phyloP scores from a whole-genome alignment of 2,888 invertebrate genomes.

The Luffia ferchaultella region DNA sequence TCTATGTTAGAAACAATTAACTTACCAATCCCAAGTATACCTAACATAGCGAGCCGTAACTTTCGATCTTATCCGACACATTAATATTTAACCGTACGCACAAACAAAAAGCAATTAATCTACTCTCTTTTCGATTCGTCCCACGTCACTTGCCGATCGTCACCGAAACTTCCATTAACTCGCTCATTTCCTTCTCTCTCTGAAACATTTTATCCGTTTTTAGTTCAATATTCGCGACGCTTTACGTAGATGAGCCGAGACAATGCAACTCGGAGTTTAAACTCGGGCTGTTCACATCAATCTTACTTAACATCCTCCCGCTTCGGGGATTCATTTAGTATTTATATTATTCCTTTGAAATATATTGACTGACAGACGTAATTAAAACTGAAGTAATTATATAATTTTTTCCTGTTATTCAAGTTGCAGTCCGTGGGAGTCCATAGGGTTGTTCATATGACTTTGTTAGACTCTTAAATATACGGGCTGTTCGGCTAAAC shows the following conservation, averaged over 20 bases:
- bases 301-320: background rate
- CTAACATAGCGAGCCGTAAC: no score
- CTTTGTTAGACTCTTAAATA: no score
- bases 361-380: background rate
- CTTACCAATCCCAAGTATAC: no score
- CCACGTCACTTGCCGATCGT: background rate
- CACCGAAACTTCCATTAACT: background rate
- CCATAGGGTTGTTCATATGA: no score
- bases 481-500: no score
- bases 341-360: background rate
- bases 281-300: background rate
- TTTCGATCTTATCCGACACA: no score
- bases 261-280: background rate
- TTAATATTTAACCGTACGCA: no score
- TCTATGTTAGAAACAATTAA: no score
- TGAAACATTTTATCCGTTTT: background rate
- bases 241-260: background rate
- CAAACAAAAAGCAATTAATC: background rate
- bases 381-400: no score
- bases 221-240: background rate
- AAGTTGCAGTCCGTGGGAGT: no score
- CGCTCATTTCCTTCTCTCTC: background rate
- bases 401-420: no score
- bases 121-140: background rate
- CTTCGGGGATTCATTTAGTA: background rate